Evolutionary conservation across 2,113 vertebrate species (phyloP).

Genomic region (Miniopterus natalensis): DNA sequence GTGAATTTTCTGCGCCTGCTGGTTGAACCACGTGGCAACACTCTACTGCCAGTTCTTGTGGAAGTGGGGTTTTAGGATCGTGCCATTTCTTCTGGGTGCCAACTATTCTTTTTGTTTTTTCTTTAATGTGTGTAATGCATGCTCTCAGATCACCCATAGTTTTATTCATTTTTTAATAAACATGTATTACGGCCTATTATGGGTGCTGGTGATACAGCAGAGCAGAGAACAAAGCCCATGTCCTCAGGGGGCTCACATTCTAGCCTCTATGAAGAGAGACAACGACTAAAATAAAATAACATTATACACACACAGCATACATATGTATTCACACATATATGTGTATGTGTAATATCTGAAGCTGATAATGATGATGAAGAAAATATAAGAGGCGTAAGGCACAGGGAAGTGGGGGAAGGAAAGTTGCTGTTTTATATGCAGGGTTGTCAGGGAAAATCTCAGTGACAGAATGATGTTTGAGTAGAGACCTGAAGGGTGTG

Average conservation of each 20-base stretch:
- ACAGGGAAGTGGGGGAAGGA: not conserved
- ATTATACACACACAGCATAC: not conserved
- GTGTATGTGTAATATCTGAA: not conserved
- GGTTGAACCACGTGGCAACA: not conserved
- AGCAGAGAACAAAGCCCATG: not conserved
- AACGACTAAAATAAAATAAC: not conserved
- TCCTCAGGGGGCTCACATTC: not conserved
- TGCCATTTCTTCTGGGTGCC: not conserved
- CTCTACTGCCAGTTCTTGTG: not conserved
- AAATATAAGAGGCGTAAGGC: not conserved
- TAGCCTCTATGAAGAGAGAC: not conserved
- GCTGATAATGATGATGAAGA: not conserved
- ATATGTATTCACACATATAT: not conserved
- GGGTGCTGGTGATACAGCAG: not conserved
- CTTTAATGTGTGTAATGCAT: too few relatives aligned
- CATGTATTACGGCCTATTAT: not conserved
- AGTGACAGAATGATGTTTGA: not conserved
- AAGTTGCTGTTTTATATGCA: not conserved
- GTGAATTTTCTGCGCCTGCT: rapidly evolving
- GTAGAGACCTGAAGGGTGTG: not conserved
- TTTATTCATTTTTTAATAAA: slow-evolving; percentile 41
- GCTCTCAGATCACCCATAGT: not conserved
- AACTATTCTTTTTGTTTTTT: not conserved
- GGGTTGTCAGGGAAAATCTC: not conserved
- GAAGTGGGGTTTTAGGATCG: not conserved